Base-by-base conservation (phyloP, 2,113 vertebrate species). In the Takifugu flavidus region DNA sequence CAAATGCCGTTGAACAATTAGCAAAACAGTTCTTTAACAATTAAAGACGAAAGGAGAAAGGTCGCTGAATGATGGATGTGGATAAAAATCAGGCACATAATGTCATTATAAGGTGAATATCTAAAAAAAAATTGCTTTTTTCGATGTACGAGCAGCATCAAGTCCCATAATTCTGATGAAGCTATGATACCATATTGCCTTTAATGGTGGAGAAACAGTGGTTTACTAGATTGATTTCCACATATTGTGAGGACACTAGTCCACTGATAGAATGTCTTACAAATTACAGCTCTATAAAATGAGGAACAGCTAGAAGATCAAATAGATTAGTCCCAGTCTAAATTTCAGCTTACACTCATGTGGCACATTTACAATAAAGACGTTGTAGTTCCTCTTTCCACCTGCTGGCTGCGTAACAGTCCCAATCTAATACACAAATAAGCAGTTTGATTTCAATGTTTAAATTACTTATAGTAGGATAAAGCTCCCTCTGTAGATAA, bases 181-280 rank as follows among this genome's bases (percentile, higher is more conserved):
- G 77, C 83, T 86, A 87, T 69, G 76, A 88, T 82, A 83, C 87
- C 87, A 42, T 71, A 80, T 79, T 89, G 87, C 86, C 87, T 87
- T 89, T 86, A 78, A 80, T 1, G 62, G 73, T 82, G 79, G 74
- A 79, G 67, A 72, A 74, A 34, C 59, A 60, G 80, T 75, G 59
- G 71, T 76, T 55, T 63, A 47, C 50, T 62, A 43, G 58, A 61
- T 68, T 58, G 67, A 72, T 70, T 65, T 45, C 65, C 49, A 43
- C 57, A 61, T 70, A 8, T 66, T 80, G 76, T 27, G 20, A 62
- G 66, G 59, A 78, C 74, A 74, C 50, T 49, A 43, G 52, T 60
- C 6, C 34, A 3, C 34, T 39, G 8, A 39, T 15, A 76, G 3
- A 74, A 70, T 65, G 64, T 60, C 50, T 69, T 56, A 65, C 28